Percentiles rank a stretch among this genome's conserved stretches.
These are phyloP conservation scores for Tetanocera ferruginea DNA, from an alignment of 2,888 invertebrate genomes.

Conservation along the genomic window DNA sequence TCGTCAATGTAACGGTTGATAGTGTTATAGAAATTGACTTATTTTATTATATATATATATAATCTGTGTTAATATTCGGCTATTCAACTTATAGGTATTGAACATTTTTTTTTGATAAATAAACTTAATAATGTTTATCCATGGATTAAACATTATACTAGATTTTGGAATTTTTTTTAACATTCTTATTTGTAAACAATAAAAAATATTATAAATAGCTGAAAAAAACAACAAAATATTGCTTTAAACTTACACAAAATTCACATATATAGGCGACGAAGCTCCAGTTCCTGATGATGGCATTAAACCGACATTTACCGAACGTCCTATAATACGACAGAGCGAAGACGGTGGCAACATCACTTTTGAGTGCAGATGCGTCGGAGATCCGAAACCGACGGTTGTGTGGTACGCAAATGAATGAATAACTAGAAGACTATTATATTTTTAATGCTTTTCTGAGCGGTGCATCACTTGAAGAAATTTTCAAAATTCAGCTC, in stretches of 20 bases:
- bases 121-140: too few relatives aligned
- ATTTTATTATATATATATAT: too few relatives aligned
- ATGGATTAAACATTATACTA: too few relatives aligned
- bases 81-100: too few relatives aligned
- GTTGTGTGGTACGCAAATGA: slow-evolving; percentile 85
- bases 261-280: slow-evolving; percentile 84
- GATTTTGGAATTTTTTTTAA: not conserved
- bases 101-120: too few relatives aligned
- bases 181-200: slow-evolving; percentile 6
- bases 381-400: slow-evolving; percentile 95
- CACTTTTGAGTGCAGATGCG: slow-evolving; percentile 96
- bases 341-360: slow-evolving; percentile 96
- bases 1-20: too few relatives aligned
- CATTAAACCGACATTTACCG: slow-evolving; percentile 97
- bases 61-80: too few relatives aligned
- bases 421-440: not conserved
- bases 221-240: not conserved
- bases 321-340: slow-evolving; percentile 97
- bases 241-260: slow-evolving; percentile 3
- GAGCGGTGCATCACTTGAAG: not conserved
- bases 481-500: too few relatives aligned
- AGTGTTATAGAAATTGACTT: too few relatives aligned
- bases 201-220: slow-evolving; percentile 17
- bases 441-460: not conserved
- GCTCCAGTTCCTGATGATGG: slow-evolving; percentile 93